A percentile compares a stretch with the other conserved stretches of the same genome.
These are phyloP conservation scores for Meandrusa payeni DNA, from an alignment of 2,888 invertebrate genomes.

Conservation along the genomic window DNA sequence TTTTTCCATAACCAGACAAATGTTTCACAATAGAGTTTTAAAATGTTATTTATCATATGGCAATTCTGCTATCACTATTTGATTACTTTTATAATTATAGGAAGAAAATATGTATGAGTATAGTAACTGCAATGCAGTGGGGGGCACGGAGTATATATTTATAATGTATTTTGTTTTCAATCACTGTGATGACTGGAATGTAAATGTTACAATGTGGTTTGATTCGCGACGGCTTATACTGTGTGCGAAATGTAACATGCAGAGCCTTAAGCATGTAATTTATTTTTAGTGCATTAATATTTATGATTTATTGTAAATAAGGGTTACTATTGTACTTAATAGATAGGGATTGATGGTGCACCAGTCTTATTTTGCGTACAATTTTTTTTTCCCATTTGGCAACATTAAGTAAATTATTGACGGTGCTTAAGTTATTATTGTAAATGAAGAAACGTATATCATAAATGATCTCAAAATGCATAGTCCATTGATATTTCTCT, in stretches of 20 bases:
- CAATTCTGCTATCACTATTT: constrained; percentile 5
- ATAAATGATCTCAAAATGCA: constrained; percentile 17
- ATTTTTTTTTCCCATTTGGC: no score
- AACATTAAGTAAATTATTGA: constrained; percentile 3
- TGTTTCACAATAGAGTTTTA: no score
- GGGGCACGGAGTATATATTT: constrained; percentile 41
- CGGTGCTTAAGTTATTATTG: no score
- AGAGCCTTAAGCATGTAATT: constrained; percentile 61
- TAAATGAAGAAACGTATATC: background rate
- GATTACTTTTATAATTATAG: constrained; percentile 1
- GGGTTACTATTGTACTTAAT: constrained; percentile 74
- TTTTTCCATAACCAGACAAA: no score
- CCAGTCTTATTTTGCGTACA: background rate
- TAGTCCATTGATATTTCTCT: constrained; percentile 2
- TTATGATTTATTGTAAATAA: constrained; percentile 71
- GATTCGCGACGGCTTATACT: constrained; percentile 45
- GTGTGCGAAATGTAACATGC: constrained; percentile 37
- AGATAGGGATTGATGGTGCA: constrained; percentile 52
- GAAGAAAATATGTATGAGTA: constrained; percentile 27
- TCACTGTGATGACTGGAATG: constrained; percentile 36
- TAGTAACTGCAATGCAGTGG: constrained; percentile 54
- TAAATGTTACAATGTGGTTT: constrained; percentile 21
- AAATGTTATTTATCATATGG: no score
- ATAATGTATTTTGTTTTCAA: constrained; percentile 36
- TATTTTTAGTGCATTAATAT: constrained; percentile 60